Conservation (phyloP, 2,888 invertebrate genomes). For the Keiferia lycopersicella region DNA sequence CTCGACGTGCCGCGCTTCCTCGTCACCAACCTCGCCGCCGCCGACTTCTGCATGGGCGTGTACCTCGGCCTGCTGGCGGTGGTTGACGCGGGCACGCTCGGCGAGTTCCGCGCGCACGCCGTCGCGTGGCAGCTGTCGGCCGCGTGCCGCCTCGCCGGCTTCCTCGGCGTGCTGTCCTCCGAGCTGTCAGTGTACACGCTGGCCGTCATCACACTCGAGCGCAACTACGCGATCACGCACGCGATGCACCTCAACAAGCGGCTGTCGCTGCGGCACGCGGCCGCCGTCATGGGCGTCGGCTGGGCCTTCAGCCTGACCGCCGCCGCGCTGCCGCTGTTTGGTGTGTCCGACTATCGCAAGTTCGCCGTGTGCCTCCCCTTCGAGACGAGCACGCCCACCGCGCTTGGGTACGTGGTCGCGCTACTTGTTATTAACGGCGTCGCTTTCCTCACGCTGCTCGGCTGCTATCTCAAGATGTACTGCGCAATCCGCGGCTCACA, state of each 20-base stretch:
- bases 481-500: conserved; percentile 98
- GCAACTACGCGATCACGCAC: conserved; percentile 98
- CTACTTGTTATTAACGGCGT: conserved; percentile 95
- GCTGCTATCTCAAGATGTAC: conserved; percentile 98
- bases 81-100: conserved; percentile 96
- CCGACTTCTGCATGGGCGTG: conserved; percentile 98
- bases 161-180: conserved; percentile 95
- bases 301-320: conserved; percentile 94
- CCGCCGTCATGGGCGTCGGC: conserved; percentile 95
- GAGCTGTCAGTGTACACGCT: conserved; percentile 97
- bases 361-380: conserved; percentile 98
- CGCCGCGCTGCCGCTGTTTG: conserved; percentile 93
- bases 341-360: conserved; percentile 96
- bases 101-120: conserved; percentile 97
- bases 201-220: conserved; percentile 96
- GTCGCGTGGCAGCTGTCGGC: conserved; percentile 98
- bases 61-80: conserved; percentile 93
- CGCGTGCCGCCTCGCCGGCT: conserved; percentile 96
- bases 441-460: conserved; percentile 96
- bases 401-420: conserved; percentile 93
- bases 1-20: conserved; percentile 98
- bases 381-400: conserved; percentile 89
- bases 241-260: conserved; percentile 98
- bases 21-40: conserved; percentile 97
- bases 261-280: conserved; percentile 94